Conservation (phyloP, 2,113 vertebrate species). For the Pungitius pungitius region DNA sequence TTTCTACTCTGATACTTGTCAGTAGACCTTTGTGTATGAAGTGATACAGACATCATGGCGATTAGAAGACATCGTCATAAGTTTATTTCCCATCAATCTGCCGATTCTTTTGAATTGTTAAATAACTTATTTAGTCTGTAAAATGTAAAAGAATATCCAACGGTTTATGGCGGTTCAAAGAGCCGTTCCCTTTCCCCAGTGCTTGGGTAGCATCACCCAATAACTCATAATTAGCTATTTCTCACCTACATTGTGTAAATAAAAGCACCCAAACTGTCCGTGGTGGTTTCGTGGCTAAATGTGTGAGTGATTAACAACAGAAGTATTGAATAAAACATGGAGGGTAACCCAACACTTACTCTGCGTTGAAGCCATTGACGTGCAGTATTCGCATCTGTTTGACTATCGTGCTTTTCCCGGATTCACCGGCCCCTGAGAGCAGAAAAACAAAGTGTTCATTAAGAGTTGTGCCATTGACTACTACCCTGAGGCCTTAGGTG, state of each 20-base stretch:
- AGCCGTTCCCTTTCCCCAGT: neutral
- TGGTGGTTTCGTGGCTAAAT: neutral
- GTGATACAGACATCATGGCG: neutral
- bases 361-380: conserved; percentile 99
- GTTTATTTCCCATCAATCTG: neutral
- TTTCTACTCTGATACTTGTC: neutral
- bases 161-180: neutral
- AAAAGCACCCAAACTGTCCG: neutral
- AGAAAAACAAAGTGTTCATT: conserved; percentile 18
- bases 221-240: neutral
- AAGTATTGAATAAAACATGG: neutral
- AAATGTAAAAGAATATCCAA: neutral
- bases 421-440: conserved; percentile 95
- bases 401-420: conserved; percentile 99
- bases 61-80: neutral
- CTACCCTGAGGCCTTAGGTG: no score
- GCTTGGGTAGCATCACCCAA: neutral
- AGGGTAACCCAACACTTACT: conserved; percentile 86
- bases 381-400: conserved; percentile 99
- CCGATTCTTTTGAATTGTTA: neutral
- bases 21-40: no score
- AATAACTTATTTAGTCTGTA: neutral
- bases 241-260: neutral
- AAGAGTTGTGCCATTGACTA: neutral
- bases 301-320: neutral